Conservation (phyloP, 2,888 invertebrate genomes). For the Scelioninae gen. 1 region DNA sequence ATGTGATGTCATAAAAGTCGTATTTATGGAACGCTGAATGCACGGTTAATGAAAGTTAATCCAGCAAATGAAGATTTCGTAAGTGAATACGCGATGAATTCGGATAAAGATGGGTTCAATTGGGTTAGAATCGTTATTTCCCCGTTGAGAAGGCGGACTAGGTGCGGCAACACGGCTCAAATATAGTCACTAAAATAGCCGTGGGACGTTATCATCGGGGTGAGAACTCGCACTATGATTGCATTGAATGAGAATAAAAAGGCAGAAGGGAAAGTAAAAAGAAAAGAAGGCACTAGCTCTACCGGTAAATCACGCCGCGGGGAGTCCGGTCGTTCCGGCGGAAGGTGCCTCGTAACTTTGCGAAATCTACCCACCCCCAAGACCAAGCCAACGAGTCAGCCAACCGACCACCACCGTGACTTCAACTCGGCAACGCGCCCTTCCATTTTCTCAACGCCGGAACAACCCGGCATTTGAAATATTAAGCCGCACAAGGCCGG, state of each 20-base stretch:
- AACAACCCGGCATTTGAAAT: conserved; percentile 81
- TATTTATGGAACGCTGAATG: conserved; percentile 15
- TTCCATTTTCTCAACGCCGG: conserved; percentile 82
- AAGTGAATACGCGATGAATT: conserved; percentile 44
- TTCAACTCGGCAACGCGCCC: conserved; percentile 72
- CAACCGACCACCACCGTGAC: conserved; percentile 67
- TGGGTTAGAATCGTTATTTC: conserved; percentile 59
- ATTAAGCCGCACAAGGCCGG: conserved; percentile 80
- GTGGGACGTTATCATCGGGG: conserved; percentile 66
- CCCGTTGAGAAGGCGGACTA: conserved; percentile 53
- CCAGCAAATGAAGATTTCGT: conserved; percentile 52
- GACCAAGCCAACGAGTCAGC: conserved; percentile 60
- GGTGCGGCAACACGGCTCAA: conserved; percentile 34
- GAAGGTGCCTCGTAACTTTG: conserved; percentile 71
- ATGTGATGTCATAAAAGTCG: conserved; percentile 9
- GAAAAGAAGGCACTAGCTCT: conserved; percentile 65
- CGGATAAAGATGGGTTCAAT: conserved; percentile 62
- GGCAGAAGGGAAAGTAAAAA: conserved; percentile 67
- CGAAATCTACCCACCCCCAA: conserved; percentile 67
- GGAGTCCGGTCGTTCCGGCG: conserved; percentile 70
- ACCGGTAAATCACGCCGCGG: conserved; percentile 69
- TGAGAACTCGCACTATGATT: conserved; percentile 68
- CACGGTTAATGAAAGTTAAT: conserved; percentile 57
- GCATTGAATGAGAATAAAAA: conserved; percentile 70
- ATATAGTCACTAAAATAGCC: conserved; percentile 64